Percentiles rank a stretch among this genome's conserved stretches.
Evolutionary conservation across 1,140 invertebrate species (phyloP).

Genomic region (Hetaerina americana): DNA sequence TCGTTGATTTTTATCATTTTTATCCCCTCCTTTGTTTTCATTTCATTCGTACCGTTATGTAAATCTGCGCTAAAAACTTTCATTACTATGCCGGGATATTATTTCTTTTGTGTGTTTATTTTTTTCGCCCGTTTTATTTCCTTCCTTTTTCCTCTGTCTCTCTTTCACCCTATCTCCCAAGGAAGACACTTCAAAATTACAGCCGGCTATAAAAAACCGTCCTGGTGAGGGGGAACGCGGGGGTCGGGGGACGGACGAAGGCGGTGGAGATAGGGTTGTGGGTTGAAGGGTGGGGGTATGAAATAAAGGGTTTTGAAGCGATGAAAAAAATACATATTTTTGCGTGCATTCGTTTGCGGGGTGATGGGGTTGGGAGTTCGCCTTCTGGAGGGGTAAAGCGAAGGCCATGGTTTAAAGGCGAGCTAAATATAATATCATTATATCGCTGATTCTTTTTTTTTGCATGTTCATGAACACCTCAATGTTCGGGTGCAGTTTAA

Average conservation of each 20-base stretch:
- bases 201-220: background rate
- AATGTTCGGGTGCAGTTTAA: no score
- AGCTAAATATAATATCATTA: no score
- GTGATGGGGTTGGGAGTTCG: no score
- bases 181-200: background rate
- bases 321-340: background rate
- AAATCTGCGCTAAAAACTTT: background rate
- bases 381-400: no score
- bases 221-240: background rate
- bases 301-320: background rate
- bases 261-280: no score
- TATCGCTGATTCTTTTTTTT: no score
- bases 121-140: no score
- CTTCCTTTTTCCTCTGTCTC: background rate
- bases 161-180: background rate
- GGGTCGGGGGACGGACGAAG: background rate
- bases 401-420: no score
- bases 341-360: no score
- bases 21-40: background rate
- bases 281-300: background rate
- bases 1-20: background rate
- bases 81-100: background rate
- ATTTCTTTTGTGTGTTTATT: no score
- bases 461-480: no score
- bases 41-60: background rate